Conservation (phyloP, 2,113 vertebrate genomes). For the Amazona guildingii region DNA sequence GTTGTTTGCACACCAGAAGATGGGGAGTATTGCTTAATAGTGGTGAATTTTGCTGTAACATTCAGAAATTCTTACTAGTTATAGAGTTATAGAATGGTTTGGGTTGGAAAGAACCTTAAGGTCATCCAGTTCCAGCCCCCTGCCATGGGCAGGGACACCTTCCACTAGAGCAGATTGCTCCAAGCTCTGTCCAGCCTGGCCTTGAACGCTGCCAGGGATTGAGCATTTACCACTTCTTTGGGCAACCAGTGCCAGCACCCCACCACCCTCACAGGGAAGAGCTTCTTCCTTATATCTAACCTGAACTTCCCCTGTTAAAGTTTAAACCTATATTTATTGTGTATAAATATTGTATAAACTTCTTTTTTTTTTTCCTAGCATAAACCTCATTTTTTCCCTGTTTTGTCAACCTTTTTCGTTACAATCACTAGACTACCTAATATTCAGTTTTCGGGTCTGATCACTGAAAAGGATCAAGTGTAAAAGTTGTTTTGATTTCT, state of each 20-base stretch:
- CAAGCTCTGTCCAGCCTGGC: not conserved
- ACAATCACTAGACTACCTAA: not conserved
- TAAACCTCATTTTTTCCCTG: not conserved
- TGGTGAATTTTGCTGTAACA: not conserved
- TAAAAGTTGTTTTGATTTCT: not conserved
- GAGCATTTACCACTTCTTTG: not conserved
- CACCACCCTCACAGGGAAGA: not conserved
- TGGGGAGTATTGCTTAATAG: not conserved
- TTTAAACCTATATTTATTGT: not conserved
- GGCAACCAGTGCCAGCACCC: not conserved
- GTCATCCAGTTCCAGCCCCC: not conserved
- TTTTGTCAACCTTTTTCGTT: not conserved
- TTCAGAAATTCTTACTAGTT: not conserved
- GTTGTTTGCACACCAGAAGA: not conserved
- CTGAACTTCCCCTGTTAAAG: not conserved
- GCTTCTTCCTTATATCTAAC: not conserved
- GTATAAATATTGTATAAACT: not conserved
- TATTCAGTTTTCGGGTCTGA: not conserved
- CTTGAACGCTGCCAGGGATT: not conserved
- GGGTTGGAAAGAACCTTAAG: not conserved
- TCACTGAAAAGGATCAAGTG: not conserved
- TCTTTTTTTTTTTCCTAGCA: not conserved
- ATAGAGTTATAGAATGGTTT: not conserved
- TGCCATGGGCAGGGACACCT: not conserved
- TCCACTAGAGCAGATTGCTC: not conserved